Percentiles rank a stretch among this genome's conserved stretches.
Conservation (phyloP, 1,140 invertebrate species). For the Apocrypta bakeri region DNA sequence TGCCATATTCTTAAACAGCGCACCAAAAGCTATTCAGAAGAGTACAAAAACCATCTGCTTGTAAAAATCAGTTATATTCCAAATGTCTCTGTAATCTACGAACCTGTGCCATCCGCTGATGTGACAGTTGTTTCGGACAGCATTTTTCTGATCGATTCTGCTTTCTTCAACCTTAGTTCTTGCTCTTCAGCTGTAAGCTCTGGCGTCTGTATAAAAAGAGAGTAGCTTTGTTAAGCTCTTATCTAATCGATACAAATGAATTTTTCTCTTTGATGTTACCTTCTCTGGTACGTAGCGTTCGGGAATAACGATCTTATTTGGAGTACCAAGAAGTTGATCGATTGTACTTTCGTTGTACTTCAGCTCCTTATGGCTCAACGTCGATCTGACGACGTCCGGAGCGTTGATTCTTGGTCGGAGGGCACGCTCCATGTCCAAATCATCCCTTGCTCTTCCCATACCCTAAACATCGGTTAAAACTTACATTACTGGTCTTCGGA, state of each 20-base stretch:
- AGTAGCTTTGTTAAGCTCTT: no score
- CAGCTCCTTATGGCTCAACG: constrained; percentile 79
- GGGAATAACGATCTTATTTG: constrained; percentile 92
- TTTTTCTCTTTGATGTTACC: no score
- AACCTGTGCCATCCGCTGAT: constrained; percentile 63
- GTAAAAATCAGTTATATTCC: no score
- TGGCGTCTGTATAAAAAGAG: constrained; percentile 78
- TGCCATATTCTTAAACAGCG: no score
- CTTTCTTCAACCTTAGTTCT: constrained; percentile 87
- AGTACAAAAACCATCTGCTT: no score
- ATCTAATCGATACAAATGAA: no score
- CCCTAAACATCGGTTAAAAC: constrained; percentile 67
- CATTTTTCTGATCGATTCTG: constrained; percentile 94
- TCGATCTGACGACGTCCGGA: constrained; percentile 90
- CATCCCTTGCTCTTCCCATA: constrained; percentile 83
- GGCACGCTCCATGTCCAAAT: constrained; percentile 89
- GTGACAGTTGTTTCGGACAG: constrained; percentile 81
- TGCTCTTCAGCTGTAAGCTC: constrained; percentile 88
- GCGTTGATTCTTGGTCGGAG: constrained; percentile 81
- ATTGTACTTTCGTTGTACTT: constrained; percentile 86
- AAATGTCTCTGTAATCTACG: no score
- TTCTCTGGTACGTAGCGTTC: constrained; percentile 93
- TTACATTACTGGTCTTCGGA: neutral
- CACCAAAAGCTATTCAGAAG: no score
- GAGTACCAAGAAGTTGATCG: constrained; percentile 87